Evolutionary conservation across 2,888 invertebrate species (phyloP).

Genomic region (Desoria tigrina): DNA sequence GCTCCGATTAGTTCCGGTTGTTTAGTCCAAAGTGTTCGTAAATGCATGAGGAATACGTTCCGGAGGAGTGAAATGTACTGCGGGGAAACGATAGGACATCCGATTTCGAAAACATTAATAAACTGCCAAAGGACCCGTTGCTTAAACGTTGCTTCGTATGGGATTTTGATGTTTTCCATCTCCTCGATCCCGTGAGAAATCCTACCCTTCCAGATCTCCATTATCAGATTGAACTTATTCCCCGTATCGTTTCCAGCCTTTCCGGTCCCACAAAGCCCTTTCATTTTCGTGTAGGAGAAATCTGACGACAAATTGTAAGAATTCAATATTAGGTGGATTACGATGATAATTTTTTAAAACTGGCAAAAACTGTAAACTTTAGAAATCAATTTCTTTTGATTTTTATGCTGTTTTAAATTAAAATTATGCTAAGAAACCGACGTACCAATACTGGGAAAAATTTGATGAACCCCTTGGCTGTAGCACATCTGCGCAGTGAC

Average conservation of each 20-base stretch:
- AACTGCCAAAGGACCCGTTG: neutral
- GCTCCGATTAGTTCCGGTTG: neutral
- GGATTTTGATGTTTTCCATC: neutral
- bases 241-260: neutral
- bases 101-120: neutral
- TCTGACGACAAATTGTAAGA: too few species aligned
- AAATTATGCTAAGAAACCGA: too few species aligned
- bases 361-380: too few species aligned
- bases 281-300: neutral
- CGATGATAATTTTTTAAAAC: too few species aligned
- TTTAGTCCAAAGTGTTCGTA: neutral
- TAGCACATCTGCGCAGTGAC: neutral
- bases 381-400: too few species aligned
- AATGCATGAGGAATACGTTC: constrained; percentile 4
- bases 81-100: neutral
- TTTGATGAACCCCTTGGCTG: neutral
- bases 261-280: neutral
- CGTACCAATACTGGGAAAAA: neutral
- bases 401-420: too few species aligned
- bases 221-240: neutral
- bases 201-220: constrained; percentile 12
- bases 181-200: neutral
- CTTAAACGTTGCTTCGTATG: neutral
- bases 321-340: too few species aligned
- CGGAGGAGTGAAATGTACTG: neutral